Conservation (phyloP, 2,113 vertebrate species). For the Ondatra zibethicus region DNA sequence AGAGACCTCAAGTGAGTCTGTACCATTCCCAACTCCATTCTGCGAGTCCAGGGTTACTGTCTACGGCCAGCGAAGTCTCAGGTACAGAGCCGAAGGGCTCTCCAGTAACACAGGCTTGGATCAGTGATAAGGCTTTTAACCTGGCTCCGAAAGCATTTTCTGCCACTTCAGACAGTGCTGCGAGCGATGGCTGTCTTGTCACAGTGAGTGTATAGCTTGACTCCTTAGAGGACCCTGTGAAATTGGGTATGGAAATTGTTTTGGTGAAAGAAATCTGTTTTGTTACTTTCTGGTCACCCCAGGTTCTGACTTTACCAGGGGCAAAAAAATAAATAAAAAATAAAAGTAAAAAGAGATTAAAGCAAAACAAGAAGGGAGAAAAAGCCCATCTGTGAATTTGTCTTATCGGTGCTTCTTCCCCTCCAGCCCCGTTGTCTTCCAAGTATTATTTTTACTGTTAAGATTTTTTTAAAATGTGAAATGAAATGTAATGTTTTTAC, state of each 20-base stretch:
- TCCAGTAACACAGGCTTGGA: neutral
- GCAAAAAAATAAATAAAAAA: neutral
- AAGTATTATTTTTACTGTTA: constrained; percentile 90
- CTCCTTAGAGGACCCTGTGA: neutral
- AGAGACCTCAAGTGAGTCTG: neutral
- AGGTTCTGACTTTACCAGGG: constrained; percentile 66
- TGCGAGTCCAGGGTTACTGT: fast-evolving
- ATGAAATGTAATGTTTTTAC: constrained; percentile 91
- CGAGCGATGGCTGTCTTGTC: neutral
- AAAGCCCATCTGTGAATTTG: constrained; percentile 75
- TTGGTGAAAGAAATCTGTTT: constrained; percentile 26
- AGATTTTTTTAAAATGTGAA: constrained; percentile 85
- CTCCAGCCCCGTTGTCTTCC: constrained; percentile 85
- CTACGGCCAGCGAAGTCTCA: neutral
- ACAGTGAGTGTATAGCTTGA: neutral
- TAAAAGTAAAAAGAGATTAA: neutral
- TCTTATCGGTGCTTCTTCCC: constrained; percentile 79
- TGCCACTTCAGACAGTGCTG: neutral
- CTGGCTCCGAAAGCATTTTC: neutral
- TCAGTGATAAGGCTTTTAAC: neutral
- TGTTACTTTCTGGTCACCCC: constrained; percentile 61
- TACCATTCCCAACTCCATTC: fast-evolving
- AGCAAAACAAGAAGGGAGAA: neutral
- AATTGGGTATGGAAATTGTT: neutral
- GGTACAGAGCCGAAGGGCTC: neutral